phyloP scores from a whole-genome alignment of 2,797 vertebrate genomes.

The Chrysocyon brachyurus region DNA sequence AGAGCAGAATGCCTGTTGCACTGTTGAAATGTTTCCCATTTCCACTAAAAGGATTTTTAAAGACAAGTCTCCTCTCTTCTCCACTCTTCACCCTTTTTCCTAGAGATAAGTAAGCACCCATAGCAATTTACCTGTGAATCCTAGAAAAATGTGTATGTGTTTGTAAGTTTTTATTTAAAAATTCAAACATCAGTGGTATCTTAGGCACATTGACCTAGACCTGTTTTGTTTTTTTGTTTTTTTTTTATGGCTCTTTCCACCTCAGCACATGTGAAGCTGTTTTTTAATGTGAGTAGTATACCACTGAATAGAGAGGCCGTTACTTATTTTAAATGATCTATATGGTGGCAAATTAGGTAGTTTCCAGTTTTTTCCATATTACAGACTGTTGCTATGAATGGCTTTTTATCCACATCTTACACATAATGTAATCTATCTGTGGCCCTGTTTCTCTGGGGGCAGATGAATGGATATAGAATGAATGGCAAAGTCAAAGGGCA shows the following conservation, averaged over 20 bases:
- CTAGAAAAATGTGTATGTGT: background rate
- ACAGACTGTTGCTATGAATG: background rate
- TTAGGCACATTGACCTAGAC: background rate
- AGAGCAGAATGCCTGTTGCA: background rate
- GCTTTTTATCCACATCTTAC: background rate
- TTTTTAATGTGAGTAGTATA: background rate
- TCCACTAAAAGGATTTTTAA: background rate
- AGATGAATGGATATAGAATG: background rate
- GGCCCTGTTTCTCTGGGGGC: background rate
- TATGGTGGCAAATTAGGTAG: background rate
- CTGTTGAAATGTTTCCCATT: background rate
- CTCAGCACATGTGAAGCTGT: background rate
- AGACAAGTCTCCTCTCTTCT: background rate
- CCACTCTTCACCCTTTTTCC: background rate
- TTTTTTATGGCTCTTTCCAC: slow-evolving; percentile 14
- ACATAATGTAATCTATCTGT: background rate
- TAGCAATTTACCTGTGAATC: background rate
- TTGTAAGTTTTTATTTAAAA: background rate
- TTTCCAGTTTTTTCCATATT: background rate
- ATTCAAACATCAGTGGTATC: background rate
- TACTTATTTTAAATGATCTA: background rate
- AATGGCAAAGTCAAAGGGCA: background rate
- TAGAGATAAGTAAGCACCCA: background rate
- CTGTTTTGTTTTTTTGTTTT: slow-evolving; percentile 29
- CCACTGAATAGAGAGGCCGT: background rate